These are phyloP conservation scores for Oophaga sylvatica DNA, from an alignment of 2,797 vertebrate species.

Conservation along the genomic window DNA sequence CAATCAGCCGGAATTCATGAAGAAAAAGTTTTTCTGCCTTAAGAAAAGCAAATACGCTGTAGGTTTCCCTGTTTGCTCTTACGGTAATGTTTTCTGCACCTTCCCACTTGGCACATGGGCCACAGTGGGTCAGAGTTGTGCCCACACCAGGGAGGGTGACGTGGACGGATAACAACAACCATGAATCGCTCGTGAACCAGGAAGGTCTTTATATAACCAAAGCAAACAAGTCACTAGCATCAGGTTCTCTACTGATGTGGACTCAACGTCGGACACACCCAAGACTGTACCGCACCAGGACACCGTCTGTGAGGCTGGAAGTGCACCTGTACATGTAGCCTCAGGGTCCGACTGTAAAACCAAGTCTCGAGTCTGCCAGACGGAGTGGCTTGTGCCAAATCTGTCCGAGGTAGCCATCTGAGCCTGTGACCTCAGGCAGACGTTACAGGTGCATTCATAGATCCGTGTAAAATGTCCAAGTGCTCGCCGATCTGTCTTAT, in stretches of 20 bases:
- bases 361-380: too few relatives aligned
- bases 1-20: slow-evolving; percentile 84
- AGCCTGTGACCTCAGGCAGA: too few relatives aligned
- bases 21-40: slow-evolving; percentile 83
- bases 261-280: background rate
- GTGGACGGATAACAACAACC: background rate
- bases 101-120: background rate
- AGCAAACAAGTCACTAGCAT: background rate
- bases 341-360: too few relatives aligned
- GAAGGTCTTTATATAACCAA: background rate
- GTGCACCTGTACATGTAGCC: background rate
- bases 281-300: background rate
- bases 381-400: too few relatives aligned
- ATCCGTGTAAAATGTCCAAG: too few relatives aligned
- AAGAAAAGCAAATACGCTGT: slow-evolving; percentile 92
- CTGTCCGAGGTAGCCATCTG: too few relatives aligned
- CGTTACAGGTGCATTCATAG: too few relatives aligned
- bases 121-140: background rate
- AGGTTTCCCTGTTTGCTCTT: slow-evolving; percentile 65
- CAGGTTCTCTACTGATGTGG: background rate
- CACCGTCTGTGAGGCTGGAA: background rate
- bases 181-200: background rate
- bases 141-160: background rate
- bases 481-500: too few relatives aligned
- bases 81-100: background rate